Conservation (phyloP, 2,797 vertebrate genomes). For the Hippoglossus hippoglossus region DNA sequence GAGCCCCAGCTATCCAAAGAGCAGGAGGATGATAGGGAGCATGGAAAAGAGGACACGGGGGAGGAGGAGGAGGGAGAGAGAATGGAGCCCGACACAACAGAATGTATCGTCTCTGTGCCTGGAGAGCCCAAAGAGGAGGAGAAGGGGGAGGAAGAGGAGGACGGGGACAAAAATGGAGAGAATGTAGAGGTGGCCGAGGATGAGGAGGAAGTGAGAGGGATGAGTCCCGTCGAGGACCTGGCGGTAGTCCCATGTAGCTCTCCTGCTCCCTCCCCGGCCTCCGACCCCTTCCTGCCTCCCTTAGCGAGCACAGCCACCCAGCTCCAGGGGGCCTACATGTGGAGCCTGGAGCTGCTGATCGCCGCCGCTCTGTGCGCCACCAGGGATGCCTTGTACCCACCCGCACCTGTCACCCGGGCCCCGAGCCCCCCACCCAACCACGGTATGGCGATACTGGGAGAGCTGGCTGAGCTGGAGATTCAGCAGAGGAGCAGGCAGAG, state of each 20-base stretch:
- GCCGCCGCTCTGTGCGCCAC: slow-evolving; percentile 88
- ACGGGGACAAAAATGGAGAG: slow-evolving; percentile 43
- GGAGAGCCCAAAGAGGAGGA: slow-evolving; percentile 37
- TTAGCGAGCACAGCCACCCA: slow-evolving; percentile 41
- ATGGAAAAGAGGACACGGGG: slow-evolving; percentile 48
- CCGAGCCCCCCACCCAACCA: slow-evolving; percentile 68
- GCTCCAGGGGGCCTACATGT: slow-evolving; percentile 79
- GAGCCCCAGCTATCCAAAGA: slow-evolving; percentile 65
- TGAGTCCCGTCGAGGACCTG: slow-evolving; percentile 16
- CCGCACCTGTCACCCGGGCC: slow-evolving; percentile 49
- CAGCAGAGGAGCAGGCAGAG: slow-evolving; percentile 75
- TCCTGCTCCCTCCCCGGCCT: slow-evolving; percentile 20
- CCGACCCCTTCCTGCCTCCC: neutral
- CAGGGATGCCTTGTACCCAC: slow-evolving; percentile 78
- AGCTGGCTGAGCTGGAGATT: slow-evolving; percentile 91
- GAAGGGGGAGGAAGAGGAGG: slow-evolving; percentile 41
- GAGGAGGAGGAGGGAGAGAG: slow-evolving; percentile 46
- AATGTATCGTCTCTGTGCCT: slow-evolving; percentile 63
- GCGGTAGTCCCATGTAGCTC: slow-evolving; percentile 34
- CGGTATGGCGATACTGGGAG: slow-evolving; percentile 94
- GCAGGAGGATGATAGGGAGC: slow-evolving; percentile 45
- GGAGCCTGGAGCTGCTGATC: slow-evolving; percentile 92
- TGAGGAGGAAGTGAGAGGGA: slow-evolving; percentile 43
- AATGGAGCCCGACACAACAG: slow-evolving; percentile 43
- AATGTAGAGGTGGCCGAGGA: slow-evolving; percentile 62